These are phyloP conservation scores for Bubo blakistoni DNA, from an alignment of 2,113 vertebrate genomes.

Conservation along the genomic window DNA sequence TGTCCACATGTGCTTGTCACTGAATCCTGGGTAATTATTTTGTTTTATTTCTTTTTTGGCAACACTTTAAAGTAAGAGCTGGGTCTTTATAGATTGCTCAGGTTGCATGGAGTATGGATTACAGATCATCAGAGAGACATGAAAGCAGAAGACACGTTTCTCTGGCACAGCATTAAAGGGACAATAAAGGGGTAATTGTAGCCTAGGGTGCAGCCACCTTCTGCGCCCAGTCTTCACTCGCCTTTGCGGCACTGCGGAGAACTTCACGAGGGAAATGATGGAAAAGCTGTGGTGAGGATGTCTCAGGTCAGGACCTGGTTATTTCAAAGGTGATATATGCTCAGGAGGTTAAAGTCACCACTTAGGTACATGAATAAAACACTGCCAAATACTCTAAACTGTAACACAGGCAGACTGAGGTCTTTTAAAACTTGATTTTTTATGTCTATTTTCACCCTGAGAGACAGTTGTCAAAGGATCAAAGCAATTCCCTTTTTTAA, in stretches of 20 bases:
- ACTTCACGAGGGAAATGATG: background rate
- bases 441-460: background rate
- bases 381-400: background rate
- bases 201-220: constrained; percentile 34
- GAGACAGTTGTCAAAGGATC: constrained; percentile 1
- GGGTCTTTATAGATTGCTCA: constrained; percentile 60
- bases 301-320: constrained; percentile 23
- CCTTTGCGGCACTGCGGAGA: background rate
- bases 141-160: constrained; percentile 38
- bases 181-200: constrained; percentile 37
- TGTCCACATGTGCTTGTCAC: background rate
- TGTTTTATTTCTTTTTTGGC: constrained; percentile 49
- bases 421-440: constrained; percentile 23
- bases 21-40: constrained; percentile 37
- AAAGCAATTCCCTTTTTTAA: constrained; percentile 20
- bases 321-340: constrained; percentile 35
- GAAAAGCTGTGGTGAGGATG: background rate
- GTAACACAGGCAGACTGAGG: background rate
- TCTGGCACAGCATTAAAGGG: constrained; percentile 60
- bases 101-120: constrained; percentile 47
- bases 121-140: constrained; percentile 51
- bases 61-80: constrained; percentile 50
- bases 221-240: background rate
- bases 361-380: constrained; percentile 42
- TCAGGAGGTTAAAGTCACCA: constrained; percentile 28